Evolutionary conservation across 1,140 invertebrate genomes (phyloP).

Genomic region (Leguminivora glycinivorella): DNA sequence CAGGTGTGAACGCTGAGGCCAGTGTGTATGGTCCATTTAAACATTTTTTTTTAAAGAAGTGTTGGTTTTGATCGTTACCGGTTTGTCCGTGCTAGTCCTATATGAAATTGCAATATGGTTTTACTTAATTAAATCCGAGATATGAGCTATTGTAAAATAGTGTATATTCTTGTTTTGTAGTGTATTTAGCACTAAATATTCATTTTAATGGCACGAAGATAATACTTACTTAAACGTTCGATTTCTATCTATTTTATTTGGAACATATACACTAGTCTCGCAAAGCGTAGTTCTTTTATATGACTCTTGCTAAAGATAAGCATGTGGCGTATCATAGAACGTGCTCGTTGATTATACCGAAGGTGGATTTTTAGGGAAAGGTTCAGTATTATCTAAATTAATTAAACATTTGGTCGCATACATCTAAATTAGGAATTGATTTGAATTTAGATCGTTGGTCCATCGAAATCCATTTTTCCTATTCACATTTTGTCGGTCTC

Average conservation of each 20-base stretch:
- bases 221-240: neutral
- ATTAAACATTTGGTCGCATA: constrained; percentile 50
- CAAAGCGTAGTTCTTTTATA: constrained; percentile 10
- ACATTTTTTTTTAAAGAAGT: too few relatives aligned
- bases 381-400: constrained; percentile 42
- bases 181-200: too few relatives aligned
- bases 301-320: neutral
- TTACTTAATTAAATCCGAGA: too few relatives aligned
- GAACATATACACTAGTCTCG: neutral
- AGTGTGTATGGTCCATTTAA: neutral
- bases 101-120: too few relatives aligned
- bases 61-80: too few relatives aligned
- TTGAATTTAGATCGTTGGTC: constrained; percentile 49
- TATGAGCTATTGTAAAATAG: too few relatives aligned
- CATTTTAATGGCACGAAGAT: too few relatives aligned
- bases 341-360: constrained; percentile 11
- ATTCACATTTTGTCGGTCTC: constrained; percentile 41
- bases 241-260: neutral
- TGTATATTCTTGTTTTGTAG: too few relatives aligned
- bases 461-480: constrained; percentile 58
- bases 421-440: constrained; percentile 50
- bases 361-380: constrained; percentile 40
- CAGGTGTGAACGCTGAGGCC: neutral
- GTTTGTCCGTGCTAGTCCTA: too few relatives aligned
- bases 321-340: neutral